phyloP scores from a whole-genome alignment of 1,140 invertebrate species.

The Hycleus phaleratus region DNA sequence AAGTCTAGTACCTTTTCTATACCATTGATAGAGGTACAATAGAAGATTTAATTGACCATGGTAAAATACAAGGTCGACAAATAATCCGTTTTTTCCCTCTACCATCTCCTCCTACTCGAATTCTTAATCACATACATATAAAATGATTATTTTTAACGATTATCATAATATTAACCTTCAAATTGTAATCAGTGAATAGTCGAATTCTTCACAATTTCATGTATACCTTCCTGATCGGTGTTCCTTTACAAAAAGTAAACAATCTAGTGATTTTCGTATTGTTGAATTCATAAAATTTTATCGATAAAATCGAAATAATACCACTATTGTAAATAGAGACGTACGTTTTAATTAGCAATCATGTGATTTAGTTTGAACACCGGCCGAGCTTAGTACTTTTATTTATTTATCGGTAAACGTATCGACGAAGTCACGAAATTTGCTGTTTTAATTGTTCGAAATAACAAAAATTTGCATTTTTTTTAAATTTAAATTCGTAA shows the following conservation, averaged over 20 bases:
- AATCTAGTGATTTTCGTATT: no score
- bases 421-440: no score
- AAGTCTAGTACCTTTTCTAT: conserved; percentile 2
- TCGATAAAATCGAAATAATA: conserved; percentile 10
- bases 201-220: no score
- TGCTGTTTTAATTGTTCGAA: no score
- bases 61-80: not conserved
- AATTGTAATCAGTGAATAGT: no score
- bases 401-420: not conserved
- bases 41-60: conserved; percentile 13
- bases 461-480: no score
- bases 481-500: not conserved
- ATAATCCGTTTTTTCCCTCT: not conserved
- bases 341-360: conserved; percentile 5
- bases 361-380: conserved; percentile 6
- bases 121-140: no score
- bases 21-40: not conserved
- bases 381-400: not conserved
- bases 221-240: no score
- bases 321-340: conserved; percentile 7
- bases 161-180: no score
- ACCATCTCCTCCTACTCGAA: no score
- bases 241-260: no score
- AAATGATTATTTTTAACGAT: no score
- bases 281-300: not conserved